Percentiles rank a stretch among this genome's conserved stretches.
These are phyloP conservation scores for Caenorhabditis sulstoni DNA, from an alignment of 2,888 invertebrate species.

Conservation along the genomic window DNA sequence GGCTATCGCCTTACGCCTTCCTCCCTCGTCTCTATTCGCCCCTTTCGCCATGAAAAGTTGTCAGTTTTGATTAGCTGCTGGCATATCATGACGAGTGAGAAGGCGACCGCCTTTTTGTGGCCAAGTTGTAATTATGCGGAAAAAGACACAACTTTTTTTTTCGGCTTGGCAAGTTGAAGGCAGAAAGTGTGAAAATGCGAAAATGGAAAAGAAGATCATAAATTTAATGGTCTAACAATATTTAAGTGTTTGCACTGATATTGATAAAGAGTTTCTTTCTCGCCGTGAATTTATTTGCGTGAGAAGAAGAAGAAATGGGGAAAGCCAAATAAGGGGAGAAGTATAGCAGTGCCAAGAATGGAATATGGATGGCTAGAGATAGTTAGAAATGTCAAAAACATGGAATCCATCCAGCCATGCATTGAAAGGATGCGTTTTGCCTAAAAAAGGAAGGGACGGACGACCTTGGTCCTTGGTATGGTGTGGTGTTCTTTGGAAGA, in stretches of 20 bases:
- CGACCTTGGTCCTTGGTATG: conserved; percentile 45
- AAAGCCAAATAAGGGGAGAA: neutral
- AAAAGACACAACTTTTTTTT: no score
- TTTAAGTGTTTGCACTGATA: conserved; percentile 22
- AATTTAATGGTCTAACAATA: conserved; percentile 9
- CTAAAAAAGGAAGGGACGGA: conserved; percentile 19
- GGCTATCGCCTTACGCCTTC: conserved; percentile 27
- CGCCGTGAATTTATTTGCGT: conserved; percentile 7
- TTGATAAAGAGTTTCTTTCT: conserved; percentile 10
- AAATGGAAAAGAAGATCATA: conserved; percentile 22
- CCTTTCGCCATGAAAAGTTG: conserved; percentile 27
- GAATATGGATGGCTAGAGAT: neutral
- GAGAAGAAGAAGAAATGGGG: neutral
- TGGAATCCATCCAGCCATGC: conserved; percentile 31
- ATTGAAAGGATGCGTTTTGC: conserved; percentile 14
- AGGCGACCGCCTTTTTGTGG: conserved; percentile 22
- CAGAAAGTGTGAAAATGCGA: neutral
- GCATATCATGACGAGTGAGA: conserved; percentile 55
- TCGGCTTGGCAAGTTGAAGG: neutral
- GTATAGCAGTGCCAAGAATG: neutral
- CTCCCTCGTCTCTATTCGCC: neutral
- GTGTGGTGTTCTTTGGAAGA: conserved; percentile 9
- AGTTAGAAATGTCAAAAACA: conserved; percentile 43
- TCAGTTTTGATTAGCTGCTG: conserved; percentile 58
- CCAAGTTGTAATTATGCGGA: neutral